phyloP scores from a whole-genome alignment of 2,888 invertebrate genomes.

The Leptinotarsa rubiginosa region DNA sequence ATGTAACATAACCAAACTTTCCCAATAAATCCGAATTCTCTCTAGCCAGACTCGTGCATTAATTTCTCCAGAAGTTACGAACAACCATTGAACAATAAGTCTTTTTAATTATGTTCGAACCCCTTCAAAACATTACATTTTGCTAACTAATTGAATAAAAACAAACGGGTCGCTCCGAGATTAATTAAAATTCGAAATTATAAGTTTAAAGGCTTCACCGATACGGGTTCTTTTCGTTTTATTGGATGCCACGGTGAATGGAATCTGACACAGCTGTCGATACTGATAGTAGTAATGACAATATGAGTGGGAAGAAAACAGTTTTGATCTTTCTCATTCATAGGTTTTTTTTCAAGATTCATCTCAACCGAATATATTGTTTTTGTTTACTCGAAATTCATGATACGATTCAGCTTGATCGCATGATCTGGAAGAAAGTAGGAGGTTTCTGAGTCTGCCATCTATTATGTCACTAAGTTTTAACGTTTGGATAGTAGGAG shows the following conservation, averaged over 20 bases:
- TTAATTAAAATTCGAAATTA: slow-evolving; percentile 19
- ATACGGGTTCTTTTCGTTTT: background rate
- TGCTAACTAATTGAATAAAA: slow-evolving; percentile 15
- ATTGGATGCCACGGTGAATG: background rate
- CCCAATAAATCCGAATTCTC: slow-evolving; percentile 36
- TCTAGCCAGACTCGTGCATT: slow-evolving; percentile 19
- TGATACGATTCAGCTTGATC: no score
- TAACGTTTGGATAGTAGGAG: no score
- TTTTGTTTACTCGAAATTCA: no score
- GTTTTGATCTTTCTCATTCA: no score
- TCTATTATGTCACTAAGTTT: no score
- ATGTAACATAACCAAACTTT: slow-evolving; percentile 32
- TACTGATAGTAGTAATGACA: no score
- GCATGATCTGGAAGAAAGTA: no score
- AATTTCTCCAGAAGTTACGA: slow-evolving; percentile 22
- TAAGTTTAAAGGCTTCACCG: slow-evolving; percentile 1
- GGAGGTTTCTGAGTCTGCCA: no score
- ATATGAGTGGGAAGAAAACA: no score
- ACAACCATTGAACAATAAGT: slow-evolving; percentile 29
- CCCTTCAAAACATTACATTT: slow-evolving; percentile 20
- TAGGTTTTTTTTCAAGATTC: no score
- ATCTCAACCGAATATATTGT: no score
- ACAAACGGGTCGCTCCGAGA: slow-evolving; percentile 7
- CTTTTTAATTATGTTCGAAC: slow-evolving; percentile 24
- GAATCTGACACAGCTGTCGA: no score